Base-by-base conservation (phyloP, 1,140 invertebrate species). In the Platorchestia sp. region DNA sequence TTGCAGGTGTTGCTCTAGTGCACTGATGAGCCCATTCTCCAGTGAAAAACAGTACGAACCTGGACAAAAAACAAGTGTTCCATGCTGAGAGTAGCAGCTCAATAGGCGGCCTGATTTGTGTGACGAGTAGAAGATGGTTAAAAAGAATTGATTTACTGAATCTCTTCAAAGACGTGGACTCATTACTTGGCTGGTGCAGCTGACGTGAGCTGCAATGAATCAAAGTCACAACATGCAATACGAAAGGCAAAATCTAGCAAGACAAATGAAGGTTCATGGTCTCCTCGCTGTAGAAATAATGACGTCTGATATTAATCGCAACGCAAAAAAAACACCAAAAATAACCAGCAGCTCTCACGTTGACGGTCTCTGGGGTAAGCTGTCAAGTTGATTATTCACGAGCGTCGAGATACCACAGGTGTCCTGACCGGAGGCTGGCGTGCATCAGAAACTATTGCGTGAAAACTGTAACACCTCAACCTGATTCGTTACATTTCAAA, bases 1-100 rank as follows among this genome's bases (percentile, higher is more conserved):
- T 89, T 41, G 40, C 91, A 93, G 91, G 91, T 93, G 91, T 93
- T 45, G 43, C 43, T 45, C 43, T 45, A 44, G 27, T 40, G 91
- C 91, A 47, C 91, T 93, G 91, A 93, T 93, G 91, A 93, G 91
- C 45, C 43, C 45, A 93, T 93, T 93, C 91, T 93, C 1, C 91
- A 45, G 19, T 7, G 45, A 40, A 93, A 45, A 42, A 45, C 45
- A 45, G 36, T 44, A 47, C 7, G 91, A 40, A 93, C 7, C 36
- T 93, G 43, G 5, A 91, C 16, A 45, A 47, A 93, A 93, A 93
- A 93, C 91, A 93, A 93, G 91, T 93, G 91, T 93, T 75, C 59
- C 7, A 75, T 75, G 91, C 91, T 47, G 43, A 27, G 91, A 93
- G 43, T 93, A 45, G 87, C 87, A 27, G 91, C 40, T 45, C 43